Conservation (phyloP, 2,113 vertebrate genomes). For the Azemiops feae region DNA sequence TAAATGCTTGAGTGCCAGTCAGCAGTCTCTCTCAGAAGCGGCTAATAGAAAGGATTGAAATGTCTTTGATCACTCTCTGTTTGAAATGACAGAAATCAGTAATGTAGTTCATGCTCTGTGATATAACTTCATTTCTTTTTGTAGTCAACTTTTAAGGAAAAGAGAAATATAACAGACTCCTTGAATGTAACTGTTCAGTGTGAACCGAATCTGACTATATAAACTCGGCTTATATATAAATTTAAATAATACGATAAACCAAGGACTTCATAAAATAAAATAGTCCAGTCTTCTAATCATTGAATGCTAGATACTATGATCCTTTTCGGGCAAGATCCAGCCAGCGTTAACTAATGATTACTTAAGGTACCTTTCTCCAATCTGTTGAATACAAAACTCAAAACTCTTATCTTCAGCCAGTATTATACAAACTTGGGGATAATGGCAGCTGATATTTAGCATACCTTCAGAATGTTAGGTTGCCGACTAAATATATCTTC, state of each 20-base stretch:
- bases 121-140: conserved; percentile 35
- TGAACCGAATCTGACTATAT: conserved; percentile 1
- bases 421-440: neutral
- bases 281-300: conserved; percentile 15
- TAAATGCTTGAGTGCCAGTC: conserved; percentile 18
- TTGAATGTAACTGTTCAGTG: neutral
- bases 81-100: neutral
- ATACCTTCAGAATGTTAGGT: neutral
- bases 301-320: conserved; percentile 35
- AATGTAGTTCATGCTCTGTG: conserved; percentile 20
- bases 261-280: neutral
- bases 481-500: neutral
- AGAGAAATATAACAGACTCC: conserved; percentile 13
- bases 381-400: neutral
- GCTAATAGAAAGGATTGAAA: conserved; percentile 45
- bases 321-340: conserved; percentile 21
- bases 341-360: conserved; percentile 11
- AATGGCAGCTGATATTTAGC: neutral
- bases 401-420: neutral
- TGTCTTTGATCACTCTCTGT: conserved; percentile 9
- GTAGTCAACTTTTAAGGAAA: neutral
- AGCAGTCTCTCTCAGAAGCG: conserved; percentile 38
- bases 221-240: conserved; percentile 4
- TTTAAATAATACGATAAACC: neutral
- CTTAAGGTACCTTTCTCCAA: neutral